phyloP scores from a whole-genome alignment of 2,888 invertebrate species.

The Idaea aversata region DNA sequence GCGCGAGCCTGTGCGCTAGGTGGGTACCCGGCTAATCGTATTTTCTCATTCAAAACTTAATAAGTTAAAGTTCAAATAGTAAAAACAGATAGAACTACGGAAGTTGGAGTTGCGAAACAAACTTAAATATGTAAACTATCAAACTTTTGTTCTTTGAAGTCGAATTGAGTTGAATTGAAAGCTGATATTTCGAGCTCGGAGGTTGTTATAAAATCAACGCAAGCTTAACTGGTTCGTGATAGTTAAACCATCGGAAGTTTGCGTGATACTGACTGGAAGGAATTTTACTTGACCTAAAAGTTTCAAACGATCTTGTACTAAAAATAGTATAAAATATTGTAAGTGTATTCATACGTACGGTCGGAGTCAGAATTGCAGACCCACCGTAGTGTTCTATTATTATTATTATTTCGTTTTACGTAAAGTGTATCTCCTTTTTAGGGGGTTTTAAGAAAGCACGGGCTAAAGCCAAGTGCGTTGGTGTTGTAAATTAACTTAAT shows the following conservation, averaged over 20 bases:
- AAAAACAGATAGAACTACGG: not conserved
- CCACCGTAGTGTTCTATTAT: too few species aligned
- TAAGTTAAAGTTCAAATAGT: not conserved
- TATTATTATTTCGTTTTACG: too few species aligned
- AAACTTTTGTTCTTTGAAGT: constrained; percentile 54
- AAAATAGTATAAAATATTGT: not conserved
- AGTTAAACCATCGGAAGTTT: constrained; percentile 53
- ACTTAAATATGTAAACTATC: constrained; percentile 34
- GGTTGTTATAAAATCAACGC: constrained; percentile 62
- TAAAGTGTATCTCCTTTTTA: too few species aligned
- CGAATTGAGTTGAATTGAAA: constrained; percentile 45
- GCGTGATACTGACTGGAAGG: constrained; percentile 38
- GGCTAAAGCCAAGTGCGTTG: too few species aligned
- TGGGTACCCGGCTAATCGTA: too few species aligned
- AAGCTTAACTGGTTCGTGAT: constrained; percentile 56
- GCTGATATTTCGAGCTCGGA: constrained; percentile 34
- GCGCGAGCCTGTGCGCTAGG: too few species aligned
- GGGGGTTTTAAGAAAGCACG: too few species aligned
- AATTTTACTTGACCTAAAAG: constrained; percentile 15
- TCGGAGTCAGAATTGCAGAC: too few species aligned
- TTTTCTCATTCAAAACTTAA: not conserved
- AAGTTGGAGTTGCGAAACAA: not conserved
- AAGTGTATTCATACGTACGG: too few species aligned
- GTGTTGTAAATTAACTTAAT: too few species aligned
- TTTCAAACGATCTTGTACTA: not conserved